Evolutionary conservation across 1,140 invertebrate species (phyloP).

Genomic region (Drosophila orosa): DNA sequence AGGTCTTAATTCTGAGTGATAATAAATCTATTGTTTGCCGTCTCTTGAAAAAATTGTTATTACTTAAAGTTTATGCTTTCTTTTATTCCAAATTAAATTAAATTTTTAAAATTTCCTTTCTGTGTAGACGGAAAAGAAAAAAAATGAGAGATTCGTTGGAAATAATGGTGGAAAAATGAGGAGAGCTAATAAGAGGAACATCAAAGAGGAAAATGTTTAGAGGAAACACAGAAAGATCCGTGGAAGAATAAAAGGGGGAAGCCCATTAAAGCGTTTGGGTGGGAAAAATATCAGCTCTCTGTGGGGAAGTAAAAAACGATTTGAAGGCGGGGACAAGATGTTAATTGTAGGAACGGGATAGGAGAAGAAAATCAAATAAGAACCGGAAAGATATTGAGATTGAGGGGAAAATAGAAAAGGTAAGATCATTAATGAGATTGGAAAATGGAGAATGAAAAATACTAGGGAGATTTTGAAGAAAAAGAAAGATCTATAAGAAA

Average conservation of each 20-base stretch:
- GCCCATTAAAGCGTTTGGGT: slow-evolving; percentile 4
- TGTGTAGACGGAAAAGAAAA: slow-evolving; percentile 7
- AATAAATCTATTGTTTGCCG: no score
- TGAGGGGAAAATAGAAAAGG: background rate
- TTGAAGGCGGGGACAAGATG: slow-evolving; percentile 1
- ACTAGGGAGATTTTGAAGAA: background rate
- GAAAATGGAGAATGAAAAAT: background rate
- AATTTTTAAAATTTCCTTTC: no score
- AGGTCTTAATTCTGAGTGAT: no score
- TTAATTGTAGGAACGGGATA: slow-evolving; percentile 1
- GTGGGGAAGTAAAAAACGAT: background rate
- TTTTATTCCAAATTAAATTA: no score
- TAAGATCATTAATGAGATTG: background rate
- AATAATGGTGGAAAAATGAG: slow-evolving; percentile 12
- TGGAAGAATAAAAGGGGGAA: background rate
- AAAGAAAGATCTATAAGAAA: background rate
- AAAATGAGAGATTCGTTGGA: slow-evolving; percentile 29
- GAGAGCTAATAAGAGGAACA: slow-evolving; percentile 20
- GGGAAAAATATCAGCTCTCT: slow-evolving; percentile 10
- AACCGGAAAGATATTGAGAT: slow-evolving; percentile 3
- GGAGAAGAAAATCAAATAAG: background rate
- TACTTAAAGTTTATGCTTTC: no score
- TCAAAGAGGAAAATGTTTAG: slow-evolving; percentile 24
- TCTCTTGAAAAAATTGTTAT: no score
- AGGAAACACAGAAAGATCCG: slow-evolving; percentile 6